These are phyloP conservation scores for pig (Sus scrofa) DNA, from an alignment of 2,113 vertebrate species.

Conservation along the genomic window T2T-Sscrofa CM000827.6:79628001-79628500, in stretches of 20 bases:
- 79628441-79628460: neutral
- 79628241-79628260: slow-evolving; percentile 24
- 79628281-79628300: slow-evolving; percentile 25
- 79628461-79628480: neutral
- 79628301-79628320: neutral
- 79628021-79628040: neutral
- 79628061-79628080: slow-evolving; percentile 24
- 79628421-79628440: neutral
- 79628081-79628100: neutral
- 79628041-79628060: slow-evolving; percentile 7
- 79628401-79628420: neutral
- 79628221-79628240: slow-evolving; percentile 17
- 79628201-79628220: slow-evolving; percentile 17
- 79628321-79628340: neutral
- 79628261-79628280: neutral
- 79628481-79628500: neutral
- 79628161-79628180: neutral
- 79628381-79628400: no score
- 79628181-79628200: neutral
- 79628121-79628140: neutral
- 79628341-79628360: neutral
- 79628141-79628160: neutral
- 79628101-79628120: neutral
- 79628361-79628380: neutral
- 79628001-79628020: neutral